Conservation (phyloP, 2,888 invertebrate genomes). For the Cephus nigrinus region DNA sequence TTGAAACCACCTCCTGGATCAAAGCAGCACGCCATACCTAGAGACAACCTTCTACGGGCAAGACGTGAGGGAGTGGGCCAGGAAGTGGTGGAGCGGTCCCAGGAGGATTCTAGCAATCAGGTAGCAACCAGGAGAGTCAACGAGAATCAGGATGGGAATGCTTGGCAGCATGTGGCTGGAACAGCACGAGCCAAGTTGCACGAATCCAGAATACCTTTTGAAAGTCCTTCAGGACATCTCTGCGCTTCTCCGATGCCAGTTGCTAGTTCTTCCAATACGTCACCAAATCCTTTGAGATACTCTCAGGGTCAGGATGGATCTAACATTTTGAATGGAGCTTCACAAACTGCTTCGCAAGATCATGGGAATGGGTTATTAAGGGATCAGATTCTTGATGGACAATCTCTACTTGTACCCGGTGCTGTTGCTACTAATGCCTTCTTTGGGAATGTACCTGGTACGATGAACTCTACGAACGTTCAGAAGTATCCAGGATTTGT, state of each 20-base stretch:
- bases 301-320: not conserved
- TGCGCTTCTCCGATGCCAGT: not conserved
- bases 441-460: not conserved
- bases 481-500: not conserved
- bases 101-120: not conserved
- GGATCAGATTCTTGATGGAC: not conserved
- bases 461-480: not conserved
- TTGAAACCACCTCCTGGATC: slow-evolving; percentile 22
- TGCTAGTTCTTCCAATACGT: not conserved
- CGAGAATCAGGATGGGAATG: not conserved
- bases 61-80: not conserved
- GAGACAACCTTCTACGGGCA: slow-evolving; percentile 5
- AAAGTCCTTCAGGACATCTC: not conserved
- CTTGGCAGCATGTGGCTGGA: not conserved
- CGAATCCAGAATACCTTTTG: not conserved
- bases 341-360: not conserved
- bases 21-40: slow-evolving; percentile 15
- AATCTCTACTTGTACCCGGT: not conserved
- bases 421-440: not conserved
- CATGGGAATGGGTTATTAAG: not conserved
- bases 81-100: not conserved
- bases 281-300: not conserved
- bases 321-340: not conserved
- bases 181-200: not conserved
- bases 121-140: not conserved